Evolutionary conservation across 1,140 invertebrate genomes (phyloP).

Genomic region (Leptinotarsa undecemlineata): DNA sequence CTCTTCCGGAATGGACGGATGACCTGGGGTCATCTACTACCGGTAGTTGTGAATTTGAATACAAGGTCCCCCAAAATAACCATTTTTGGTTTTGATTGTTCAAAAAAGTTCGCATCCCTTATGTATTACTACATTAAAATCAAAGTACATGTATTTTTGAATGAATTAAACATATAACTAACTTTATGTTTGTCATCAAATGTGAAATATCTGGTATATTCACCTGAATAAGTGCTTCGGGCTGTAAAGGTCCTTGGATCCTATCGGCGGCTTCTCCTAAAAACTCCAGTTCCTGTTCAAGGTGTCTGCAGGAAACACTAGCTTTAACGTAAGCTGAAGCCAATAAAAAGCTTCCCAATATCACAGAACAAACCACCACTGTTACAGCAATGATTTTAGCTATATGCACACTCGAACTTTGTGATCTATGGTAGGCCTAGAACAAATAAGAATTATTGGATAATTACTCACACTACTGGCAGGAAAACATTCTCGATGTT

Average conservation of each 20-base stretch:
- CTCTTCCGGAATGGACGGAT: no score
- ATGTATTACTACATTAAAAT: no score
- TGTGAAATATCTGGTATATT: not conserved
- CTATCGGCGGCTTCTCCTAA: slow-evolving; percentile 61
- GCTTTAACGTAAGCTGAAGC: slow-evolving; percentile 81
- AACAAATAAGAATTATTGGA: slow-evolving; percentile 45
- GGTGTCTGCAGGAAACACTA: slow-evolving; percentile 70
- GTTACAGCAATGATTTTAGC: slow-evolving; percentile 79
- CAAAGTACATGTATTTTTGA: no score
- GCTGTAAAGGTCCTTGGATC: slow-evolving; percentile 52
- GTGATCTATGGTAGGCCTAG: slow-evolving; percentile 76
- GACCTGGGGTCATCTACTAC: no score
- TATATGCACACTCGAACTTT: slow-evolving; percentile 76
- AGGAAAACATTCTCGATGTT: no score
- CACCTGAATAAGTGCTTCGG: slow-evolving; percentile 61
- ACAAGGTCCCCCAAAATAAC: no score
- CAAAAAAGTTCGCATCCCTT: no score
- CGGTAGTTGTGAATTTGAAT: no score
- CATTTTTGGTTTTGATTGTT: no score
- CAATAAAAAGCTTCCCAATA: slow-evolving; percentile 78
- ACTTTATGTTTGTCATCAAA: no score
- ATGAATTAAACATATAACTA: no score
- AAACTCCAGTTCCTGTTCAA: slow-evolving; percentile 68
- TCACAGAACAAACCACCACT: slow-evolving; percentile 73
- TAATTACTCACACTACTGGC: no score